Evolutionary conservation across 2,888 invertebrate species (phyloP), one percentile per base, ranked within the genome.

Genomic region (Dryobotodes eremita): DNA sequence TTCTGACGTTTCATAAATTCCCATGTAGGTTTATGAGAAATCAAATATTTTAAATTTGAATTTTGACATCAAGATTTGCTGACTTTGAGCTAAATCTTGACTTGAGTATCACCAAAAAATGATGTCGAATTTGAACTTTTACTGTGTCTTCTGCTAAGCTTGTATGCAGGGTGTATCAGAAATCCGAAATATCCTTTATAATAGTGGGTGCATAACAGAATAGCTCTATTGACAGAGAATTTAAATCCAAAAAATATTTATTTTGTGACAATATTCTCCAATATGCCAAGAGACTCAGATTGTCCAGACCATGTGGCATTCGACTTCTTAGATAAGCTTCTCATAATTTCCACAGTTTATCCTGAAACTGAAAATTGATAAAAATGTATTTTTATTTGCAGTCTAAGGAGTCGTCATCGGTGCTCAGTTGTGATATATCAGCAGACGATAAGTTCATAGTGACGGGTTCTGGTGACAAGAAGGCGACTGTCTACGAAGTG

Each of bases 371-470:
- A 0, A 23, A 31, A 55, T 36, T n/a, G 6, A 36, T 70, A 70
- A 36, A 13, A 36, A 17, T n/a, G 10, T 36, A 0, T 20, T 36
- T 93, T 91, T 89, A 88, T 48, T 97, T 97, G 50, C 97, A 98
- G 98, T 98, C 98, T 71, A 99, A 99, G 97, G 99, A 99, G 97
- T 99, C 99, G 77, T 99, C 99, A 90, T 99, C 99, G 93, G 99
- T 99, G 94, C 97, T 99, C 92, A 99, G 99, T 97, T 99, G 99
- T 97, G 99, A 99, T 97, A 99, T 99, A 96, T 99, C 99, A 86
- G 98, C 98, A 83, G 99, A 99, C 96, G 99, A 99, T 97, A 99
- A 99, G 96, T 99, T 98, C 97, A 99, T 99, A 92, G 99, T 99
- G 91, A 99, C 99, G 70, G 99, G 99, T 85, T 99, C 99, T 64